Percentiles rank a stretch among this genome's conserved stretches.
Conservation (phyloP, 2,113 vertebrate genomes). For the Trochalopteron elliotii region DNA sequence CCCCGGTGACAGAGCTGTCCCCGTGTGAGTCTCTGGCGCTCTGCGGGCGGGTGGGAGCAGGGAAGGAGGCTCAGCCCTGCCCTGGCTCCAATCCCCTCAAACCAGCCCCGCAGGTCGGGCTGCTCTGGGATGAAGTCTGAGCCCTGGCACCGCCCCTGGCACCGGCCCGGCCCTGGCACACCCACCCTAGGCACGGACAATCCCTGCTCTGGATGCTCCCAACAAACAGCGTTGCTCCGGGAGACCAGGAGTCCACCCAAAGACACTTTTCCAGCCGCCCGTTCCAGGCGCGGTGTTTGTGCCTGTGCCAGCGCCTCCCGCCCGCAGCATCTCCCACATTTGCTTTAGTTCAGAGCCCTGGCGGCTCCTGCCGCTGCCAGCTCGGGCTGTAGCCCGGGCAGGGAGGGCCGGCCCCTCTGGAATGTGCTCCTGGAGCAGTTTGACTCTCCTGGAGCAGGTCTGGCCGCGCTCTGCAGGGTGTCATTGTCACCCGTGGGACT, state of each 20-base stretch:
- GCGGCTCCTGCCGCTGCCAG: not conserved
- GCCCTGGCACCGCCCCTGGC: not conserved
- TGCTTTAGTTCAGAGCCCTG: not conserved
- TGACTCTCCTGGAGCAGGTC: not conserved
- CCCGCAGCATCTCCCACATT: not conserved
- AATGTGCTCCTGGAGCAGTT: fast-evolving
- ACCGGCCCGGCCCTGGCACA: not conserved
- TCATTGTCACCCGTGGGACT: not conserved
- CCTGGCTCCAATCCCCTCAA: not conserved
- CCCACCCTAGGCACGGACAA: fast-evolving
- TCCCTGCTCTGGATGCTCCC: not conserved
- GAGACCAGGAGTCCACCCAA: not conserved
- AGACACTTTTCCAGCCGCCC: not conserved
- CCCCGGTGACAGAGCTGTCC: not conserved
- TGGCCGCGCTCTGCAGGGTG: not conserved
- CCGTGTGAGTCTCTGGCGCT: fast-evolving
- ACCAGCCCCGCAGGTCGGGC: not conserved
- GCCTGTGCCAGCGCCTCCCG: not conserved
- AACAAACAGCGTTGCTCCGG: conserved; percentile 3
- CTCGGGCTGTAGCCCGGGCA: fast-evolving
- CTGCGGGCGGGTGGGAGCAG: not conserved
- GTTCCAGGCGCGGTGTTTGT: not conserved
- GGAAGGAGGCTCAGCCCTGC: not conserved
- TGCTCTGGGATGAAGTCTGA: not conserved
- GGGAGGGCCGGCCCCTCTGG: not conserved